Evolutionary conservation across 1,140 invertebrate genomes (phyloP), one percentile per base, ranked within the genome.

Genomic region (Plodia interpunctella): DNA sequence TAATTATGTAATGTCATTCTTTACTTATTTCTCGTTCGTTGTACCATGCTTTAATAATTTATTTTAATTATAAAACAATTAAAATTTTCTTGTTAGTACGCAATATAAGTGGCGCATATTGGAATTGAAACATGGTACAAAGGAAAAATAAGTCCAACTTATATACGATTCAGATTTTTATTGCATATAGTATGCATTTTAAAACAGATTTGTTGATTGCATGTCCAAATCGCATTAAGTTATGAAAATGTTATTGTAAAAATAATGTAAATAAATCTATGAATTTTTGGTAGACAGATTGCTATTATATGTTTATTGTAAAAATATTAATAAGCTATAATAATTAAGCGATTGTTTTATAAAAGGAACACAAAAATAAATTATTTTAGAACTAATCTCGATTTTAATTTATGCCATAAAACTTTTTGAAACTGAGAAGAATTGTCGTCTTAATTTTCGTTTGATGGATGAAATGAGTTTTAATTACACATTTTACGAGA

Each of bases 301-400:
- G 75, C 73, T 76, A 78, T 76, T 72, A 66, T 80, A 74, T 71
- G 74, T 81, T 82, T 79, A 82, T 76, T 85, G 80, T 85, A 85
- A 76, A 76, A 76, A 71, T 72, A 70, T 65, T 51, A 44, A 35
- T 83, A 81, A 79, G 78, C 44, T 81, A 83, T 62, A 67, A 63
- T 72, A 9, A 32, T 50, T 83, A 85, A 87, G 79, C 73, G 63
- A 85, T 87, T 85, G 78, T 87, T 87, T 87, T 87, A 83, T 85
- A 87, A 86, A 74, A 82, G 75, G 70, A 80, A 79, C 70, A 76
- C 66, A 72, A 80, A 66, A 84, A 84, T 85, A 87, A 85, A 87
- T 86, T 87, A 87, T 87, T 87, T 87, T 87, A 87, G 81, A 83
- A 75, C 71, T 81, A 80, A 30, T 6, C 30, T 25, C 59, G 15